Base-by-base conservation (phyloP, 2,113 vertebrate genomes). In the Embiotoca jacksoni region DNA sequence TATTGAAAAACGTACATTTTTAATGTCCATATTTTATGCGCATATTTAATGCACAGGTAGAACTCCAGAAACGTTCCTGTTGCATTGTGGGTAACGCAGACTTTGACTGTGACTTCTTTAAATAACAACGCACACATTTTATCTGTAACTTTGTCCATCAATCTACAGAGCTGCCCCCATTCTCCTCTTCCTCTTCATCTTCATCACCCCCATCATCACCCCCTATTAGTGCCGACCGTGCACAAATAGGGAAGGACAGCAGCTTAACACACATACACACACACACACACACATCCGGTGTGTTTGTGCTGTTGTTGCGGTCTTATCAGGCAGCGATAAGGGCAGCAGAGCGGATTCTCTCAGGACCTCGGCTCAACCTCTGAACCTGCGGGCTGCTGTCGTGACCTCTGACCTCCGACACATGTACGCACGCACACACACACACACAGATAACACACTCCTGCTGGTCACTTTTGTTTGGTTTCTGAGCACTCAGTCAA, bases 311-410 rank as follows among this genome's bases (percentile, higher is more conserved):
- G 73, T 61, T 65, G 55, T 58, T 50, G 60, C 59, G 57, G 54
- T 47, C 32, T 80, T 72, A 83, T 89, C 80, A 59, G 46, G 46
- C 67, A 73, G 36, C 69, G 68, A 80, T 78, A 80, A 54, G 13
- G 14, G 11, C 62, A 79, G 72, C 65, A 47, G 46, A 14, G 58
- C 5, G 3, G 68, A 82, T 66, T 80, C 75, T 85, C 82, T 73
- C 80, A 83, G 82, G 80, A 69, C 74, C 80, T 74, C 71, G 0
- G 62, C 60, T 78, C 63, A 71, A 81, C 74, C 46, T 32, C 79
- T 77, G 37, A 75, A 74, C 78, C 87, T 58, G 52, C 14, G 39
- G 61, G 73, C 72, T 58, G 63, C 41, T 72, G 66, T 75, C 76
- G 54, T 14, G 75, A 72, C 86, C 83, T 63, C 39, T 84, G 70